Evolutionary conservation across 23 tunicate genomes (phyloP), one percentile per base, ranked within the genome.

Genomic region (Halocynthia roretzi): DNA sequence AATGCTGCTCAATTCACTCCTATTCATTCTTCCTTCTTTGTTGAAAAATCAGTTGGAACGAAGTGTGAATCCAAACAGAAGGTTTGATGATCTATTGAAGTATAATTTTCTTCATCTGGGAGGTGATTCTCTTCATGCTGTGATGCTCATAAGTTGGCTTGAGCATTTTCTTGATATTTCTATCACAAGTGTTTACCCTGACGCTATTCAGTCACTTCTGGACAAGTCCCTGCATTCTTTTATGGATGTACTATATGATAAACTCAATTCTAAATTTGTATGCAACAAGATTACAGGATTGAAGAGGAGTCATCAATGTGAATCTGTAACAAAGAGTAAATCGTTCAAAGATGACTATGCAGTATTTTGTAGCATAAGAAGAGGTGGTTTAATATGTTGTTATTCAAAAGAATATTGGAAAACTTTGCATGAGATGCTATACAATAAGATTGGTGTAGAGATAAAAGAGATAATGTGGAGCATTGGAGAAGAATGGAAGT

Each of bases 51-150:
- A 31, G 44, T 31, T 31, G 44, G 44, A 31, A 31, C 44, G 4
- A 31, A 31, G 44, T 31, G 4, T 31, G 44, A 31, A 31, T 31
- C 4, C 44, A 31, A 31, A 31, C 44, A 18, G n/a, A 7, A 11
- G 53, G 53, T 65, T 19, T 11, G 18, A 77, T 23, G 20, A 21
- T 62, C 64, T 21, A 54, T 21, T 21, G 75, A 64, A 9, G 15
- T 22, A 55, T 56, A 87, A 77, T 50, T 77, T 87, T 58, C 21
- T 82, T 8, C 62, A 70, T 7, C 54, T 55, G 18, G 93, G 93
- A 31, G 93, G 93, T 6, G 78, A 87, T 71, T 87, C 93, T 5
- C 77, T 87, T 53, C 19, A 54, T 19, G 87, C 86, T 56, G 75
- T 76, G 10, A 76, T 68, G 54, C 66, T 87, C 7, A 62, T 77